Evolutionary conservation across 2,113 vertebrate genomes (phyloP).

Genomic region (Lepidothrix coronata): DNA sequence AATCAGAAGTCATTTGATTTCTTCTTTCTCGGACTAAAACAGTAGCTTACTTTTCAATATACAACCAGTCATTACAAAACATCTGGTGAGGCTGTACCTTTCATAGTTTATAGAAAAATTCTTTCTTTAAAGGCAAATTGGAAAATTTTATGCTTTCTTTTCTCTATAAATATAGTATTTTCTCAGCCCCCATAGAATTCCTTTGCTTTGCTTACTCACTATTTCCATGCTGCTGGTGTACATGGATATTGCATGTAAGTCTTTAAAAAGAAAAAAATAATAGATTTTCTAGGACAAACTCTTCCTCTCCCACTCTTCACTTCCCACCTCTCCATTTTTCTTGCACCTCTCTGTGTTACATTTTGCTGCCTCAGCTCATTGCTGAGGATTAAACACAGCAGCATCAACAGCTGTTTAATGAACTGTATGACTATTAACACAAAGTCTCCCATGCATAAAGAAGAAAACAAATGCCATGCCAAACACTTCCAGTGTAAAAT

Average conservation of each 20-base stretch:
- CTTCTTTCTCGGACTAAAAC: conserved; percentile 70
- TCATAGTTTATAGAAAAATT: conserved; percentile 73
- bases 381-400: background rate
- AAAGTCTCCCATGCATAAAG: background rate
- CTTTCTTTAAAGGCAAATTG: conserved; percentile 74
- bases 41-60: conserved; percentile 74
- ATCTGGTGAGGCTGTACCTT: conserved; percentile 73
- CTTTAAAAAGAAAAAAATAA: conserved; percentile 20
- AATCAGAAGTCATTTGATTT: conserved; percentile 72
- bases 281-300: conserved; percentile 31
- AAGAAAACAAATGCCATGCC: background rate
- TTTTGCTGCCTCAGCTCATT: background rate
- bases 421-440: background rate
- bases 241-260: background rate
- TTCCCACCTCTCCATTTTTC: background rate
- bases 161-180: conserved; percentile 56
- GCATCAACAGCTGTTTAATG: accelerated
- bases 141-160: conserved; percentile 74
- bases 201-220: conserved; percentile 63
- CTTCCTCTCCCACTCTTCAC: background rate
- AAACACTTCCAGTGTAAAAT: background rate
- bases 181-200: conserved; percentile 38
- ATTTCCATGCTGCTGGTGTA: conserved; percentile 63
- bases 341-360: background rate
- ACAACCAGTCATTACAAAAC: conserved; percentile 72